Evolutionary conservation across 1,140 invertebrate species (phyloP).

Genomic region (Temnothorax nylanderi): DNA sequence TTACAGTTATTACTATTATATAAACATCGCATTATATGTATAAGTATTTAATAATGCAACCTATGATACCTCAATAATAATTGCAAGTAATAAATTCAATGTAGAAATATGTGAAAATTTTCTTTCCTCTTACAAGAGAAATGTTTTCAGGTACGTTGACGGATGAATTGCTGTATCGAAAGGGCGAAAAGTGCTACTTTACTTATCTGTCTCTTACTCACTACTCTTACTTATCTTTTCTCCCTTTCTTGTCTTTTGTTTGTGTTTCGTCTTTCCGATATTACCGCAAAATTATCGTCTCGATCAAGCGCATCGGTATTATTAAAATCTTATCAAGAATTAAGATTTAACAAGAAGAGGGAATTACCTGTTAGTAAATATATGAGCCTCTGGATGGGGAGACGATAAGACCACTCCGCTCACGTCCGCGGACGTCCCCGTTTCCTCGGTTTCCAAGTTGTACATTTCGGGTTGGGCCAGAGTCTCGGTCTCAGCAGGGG

Average conservation of each 20-base stretch:
- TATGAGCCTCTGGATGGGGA: constrained; percentile 79
- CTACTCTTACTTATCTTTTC: not conserved
- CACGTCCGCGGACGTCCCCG: constrained; percentile 69
- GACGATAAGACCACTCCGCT: constrained; percentile 77
- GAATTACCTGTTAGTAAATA: constrained; percentile 82
- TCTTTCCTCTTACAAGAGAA: not conserved
- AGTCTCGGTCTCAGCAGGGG: constrained; percentile 77
- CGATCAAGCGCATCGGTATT: no score
- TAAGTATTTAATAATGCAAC: not conserved
- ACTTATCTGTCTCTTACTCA: not conserved
- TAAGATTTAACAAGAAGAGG: not conserved
- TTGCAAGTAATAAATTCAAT: not conserved
- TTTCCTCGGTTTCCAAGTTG: constrained; percentile 74
- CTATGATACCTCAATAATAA: not conserved
- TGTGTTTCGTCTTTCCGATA: not conserved
- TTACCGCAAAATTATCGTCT: not conserved
- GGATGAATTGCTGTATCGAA: not conserved
- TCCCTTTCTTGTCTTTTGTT: not conserved
- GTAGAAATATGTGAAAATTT: not conserved
- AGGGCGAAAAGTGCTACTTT: not conserved
- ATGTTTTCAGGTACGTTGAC: not conserved
- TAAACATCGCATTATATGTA: not conserved
- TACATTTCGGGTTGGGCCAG: constrained; percentile 76
- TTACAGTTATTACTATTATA: not conserved
- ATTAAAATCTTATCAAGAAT: not conserved